Percentiles rank a stretch among this genome's conserved stretches.
phyloP scores from a whole-genome alignment of 2,888 invertebrate genomes.

The Sphecodes monilicornis region DNA sequence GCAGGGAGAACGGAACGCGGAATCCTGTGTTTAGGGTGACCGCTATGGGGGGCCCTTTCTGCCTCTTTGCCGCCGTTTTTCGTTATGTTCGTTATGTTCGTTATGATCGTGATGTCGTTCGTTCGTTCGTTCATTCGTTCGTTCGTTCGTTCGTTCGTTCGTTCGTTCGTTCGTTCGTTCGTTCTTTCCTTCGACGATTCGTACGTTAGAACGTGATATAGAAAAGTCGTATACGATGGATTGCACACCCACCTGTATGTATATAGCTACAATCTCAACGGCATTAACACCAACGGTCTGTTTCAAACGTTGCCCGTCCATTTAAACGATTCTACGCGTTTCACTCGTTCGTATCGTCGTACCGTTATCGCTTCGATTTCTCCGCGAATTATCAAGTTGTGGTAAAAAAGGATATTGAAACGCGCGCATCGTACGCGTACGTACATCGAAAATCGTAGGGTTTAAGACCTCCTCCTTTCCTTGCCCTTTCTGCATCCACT shows the following conservation, averaged over 20 bases:
- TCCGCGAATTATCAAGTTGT: neutral
- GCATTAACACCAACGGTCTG: neutral
- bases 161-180: neutral
- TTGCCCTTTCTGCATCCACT: neutral
- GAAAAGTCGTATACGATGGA: neutral
- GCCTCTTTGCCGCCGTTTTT: constrained; percentile 45
- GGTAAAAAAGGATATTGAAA: neutral
- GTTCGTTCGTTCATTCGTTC: neutral
- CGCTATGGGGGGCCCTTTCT: constrained; percentile 65
- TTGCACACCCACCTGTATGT: neutral
- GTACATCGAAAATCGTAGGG: neutral
- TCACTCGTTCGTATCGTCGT: neutral
- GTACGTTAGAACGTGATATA: neutral
- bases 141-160: neutral
- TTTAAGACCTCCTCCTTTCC: neutral
- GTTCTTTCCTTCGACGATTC: neutral
- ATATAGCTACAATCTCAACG: neutral
- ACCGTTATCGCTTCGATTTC: neutral
- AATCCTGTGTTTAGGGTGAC: constrained; percentile 59
- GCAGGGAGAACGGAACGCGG: constrained; percentile 56
- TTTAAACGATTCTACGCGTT: neutral
- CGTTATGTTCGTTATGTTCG: constrained; percentile 34
- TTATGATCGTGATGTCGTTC: constrained; percentile 11
- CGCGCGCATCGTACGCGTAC: neutral
- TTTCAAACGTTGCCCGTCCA: neutral